Evolutionary conservation across 2,888 invertebrate species (phyloP).

Genomic region (Drosophila mayaguana): DNA sequence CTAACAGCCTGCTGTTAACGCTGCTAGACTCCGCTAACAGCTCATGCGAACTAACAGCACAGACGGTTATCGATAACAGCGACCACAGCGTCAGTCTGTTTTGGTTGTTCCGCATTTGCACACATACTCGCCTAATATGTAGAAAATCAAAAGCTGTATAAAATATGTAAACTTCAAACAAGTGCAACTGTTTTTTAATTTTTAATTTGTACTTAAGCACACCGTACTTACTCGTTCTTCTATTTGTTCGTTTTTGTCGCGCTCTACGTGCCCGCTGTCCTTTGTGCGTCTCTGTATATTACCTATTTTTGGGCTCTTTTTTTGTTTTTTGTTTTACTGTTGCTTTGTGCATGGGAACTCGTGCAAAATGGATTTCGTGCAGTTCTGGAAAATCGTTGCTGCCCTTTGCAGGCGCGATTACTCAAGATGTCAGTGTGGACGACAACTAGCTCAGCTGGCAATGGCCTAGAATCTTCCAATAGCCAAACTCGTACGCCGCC

Average conservation of each 20-base stretch:
- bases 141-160: slow-evolving; percentile 8
- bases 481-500: slow-evolving; percentile 19
- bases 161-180: slow-evolving; percentile 44
- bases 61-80: slow-evolving; percentile 33
- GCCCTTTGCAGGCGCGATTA: slow-evolving; percentile 4
- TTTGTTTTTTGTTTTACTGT: slow-evolving; percentile 11
- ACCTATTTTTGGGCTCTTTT: neutral
- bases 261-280: slow-evolving; percentile 17
- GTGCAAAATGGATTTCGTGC: slow-evolving; percentile 44
- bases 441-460: slow-evolving; percentile 87
- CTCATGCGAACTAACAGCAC: slow-evolving; percentile 3
- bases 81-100: slow-evolving; percentile 33
- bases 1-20: slow-evolving; percentile 8
- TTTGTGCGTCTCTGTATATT: slow-evolving; percentile 8
- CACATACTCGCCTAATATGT: slow-evolving; percentile 32
- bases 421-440: slow-evolving; percentile 89
- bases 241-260: slow-evolving; percentile 21
- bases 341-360: slow-evolving; percentile 30
- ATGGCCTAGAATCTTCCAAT: slow-evolving; percentile 84
- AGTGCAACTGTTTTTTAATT: slow-evolving; percentile 38
- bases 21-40: slow-evolving; percentile 14
- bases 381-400: slow-evolving; percentile 39
- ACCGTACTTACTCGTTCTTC: slow-evolving; percentile 48
- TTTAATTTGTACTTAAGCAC: slow-evolving; percentile 30
- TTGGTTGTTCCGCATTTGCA: slow-evolving; percentile 43